These are phyloP conservation scores for Helostoma temminkii DNA, from an alignment of 2,797 vertebrate genomes.

Conservation along the genomic window DNA sequence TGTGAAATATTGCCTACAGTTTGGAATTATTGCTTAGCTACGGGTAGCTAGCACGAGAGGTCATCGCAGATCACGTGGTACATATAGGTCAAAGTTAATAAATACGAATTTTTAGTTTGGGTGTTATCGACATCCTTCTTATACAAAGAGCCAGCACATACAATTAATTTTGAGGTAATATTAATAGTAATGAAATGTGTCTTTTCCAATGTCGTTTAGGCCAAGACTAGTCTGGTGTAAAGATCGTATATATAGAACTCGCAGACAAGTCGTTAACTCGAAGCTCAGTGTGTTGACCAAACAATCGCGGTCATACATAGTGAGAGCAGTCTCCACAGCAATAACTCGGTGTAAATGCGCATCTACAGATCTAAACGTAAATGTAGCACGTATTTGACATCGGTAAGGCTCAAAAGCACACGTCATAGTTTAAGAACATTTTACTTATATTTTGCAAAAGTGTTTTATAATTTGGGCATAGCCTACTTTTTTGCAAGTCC, in stretches of 20 bases:
- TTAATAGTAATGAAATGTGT: accelerated
- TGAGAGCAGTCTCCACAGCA: background rate
- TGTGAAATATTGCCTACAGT: background rate
- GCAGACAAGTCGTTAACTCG: background rate
- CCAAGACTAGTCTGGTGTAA: accelerated
- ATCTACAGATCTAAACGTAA: too few relatives aligned
- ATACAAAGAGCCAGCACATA: background rate
- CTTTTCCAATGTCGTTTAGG: background rate
- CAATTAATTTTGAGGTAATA: accelerated
- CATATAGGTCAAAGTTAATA: slow-evolving; percentile 37
- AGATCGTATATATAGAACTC: slow-evolving; percentile 23
- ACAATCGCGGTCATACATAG: background rate
- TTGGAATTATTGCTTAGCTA: slow-evolving; percentile 25
- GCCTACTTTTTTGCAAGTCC: too few relatives aligned
- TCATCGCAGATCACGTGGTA: slow-evolving; percentile 70
- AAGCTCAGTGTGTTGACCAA: accelerated
- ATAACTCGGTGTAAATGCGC: too few relatives aligned
- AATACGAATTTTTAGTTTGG: background rate
- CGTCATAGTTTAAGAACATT: too few relatives aligned
- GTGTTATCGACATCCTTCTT: accelerated
- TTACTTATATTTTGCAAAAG: too few relatives aligned
- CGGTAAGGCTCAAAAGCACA: too few relatives aligned
- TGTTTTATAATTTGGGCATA: too few relatives aligned
- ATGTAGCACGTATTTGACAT: too few relatives aligned
- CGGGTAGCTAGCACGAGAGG: slow-evolving; percentile 64